These are phyloP conservation scores for Drosophila murphyi DNA, from an alignment of 1,140 invertebrate genomes.

Conservation along the genomic window DNA sequence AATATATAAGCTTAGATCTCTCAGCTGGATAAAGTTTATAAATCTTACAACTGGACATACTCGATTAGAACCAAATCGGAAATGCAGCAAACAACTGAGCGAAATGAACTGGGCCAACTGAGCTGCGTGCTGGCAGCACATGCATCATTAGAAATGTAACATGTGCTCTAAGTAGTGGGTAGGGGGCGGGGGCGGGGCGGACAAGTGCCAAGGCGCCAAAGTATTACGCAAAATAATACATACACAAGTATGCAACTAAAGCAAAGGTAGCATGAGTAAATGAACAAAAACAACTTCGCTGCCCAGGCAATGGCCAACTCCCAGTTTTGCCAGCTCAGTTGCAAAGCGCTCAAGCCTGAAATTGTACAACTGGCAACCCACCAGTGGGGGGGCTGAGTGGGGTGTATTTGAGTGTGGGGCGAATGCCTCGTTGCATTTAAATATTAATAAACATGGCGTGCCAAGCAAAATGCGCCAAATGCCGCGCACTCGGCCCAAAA, in stretches of 20 bases:
- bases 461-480: constrained; percentile 74
- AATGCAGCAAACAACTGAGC: constrained; percentile 8
- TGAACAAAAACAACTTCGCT: not conserved
- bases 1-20: not conserved
- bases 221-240: constrained; percentile 58
- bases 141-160: constrained; percentile 80
- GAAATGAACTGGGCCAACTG: constrained; percentile 33
- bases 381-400: not conserved
- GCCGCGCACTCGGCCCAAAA: constrained; percentile 60
- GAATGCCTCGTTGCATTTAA: constrained; percentile 81
- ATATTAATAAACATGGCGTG: constrained; percentile 83
- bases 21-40: constrained; percentile 10
- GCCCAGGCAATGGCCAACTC: constrained; percentile 3
- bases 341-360: constrained; percentile 70
- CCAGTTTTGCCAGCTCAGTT: constrained; percentile 16
- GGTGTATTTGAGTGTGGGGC: constrained; percentile 41
- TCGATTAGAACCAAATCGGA: constrained; percentile 12
- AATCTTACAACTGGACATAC: constrained; percentile 11
- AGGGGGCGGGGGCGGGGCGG: no score
- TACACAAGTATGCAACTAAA: not conserved
- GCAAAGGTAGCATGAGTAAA: no score
- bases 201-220: constrained; percentile 43
- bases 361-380: constrained; percentile 54
- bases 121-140: constrained; percentile 58
- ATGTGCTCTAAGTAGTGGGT: constrained; percentile 37